Conservation (phyloP, 2,113 vertebrate species). For the Cyanoderma ruficeps region DNA sequence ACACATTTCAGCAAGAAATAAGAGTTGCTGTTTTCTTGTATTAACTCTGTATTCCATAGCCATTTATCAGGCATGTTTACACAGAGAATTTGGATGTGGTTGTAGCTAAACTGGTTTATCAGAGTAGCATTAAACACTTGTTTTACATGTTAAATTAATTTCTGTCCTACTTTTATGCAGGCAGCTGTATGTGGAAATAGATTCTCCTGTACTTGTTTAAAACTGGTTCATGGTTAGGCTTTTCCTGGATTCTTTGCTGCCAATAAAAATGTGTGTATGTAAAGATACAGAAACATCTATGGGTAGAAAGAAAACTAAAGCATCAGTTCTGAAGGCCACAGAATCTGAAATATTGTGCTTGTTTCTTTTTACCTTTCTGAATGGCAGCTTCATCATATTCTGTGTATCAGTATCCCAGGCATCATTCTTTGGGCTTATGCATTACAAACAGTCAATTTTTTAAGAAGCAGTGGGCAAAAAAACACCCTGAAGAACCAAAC, state of each 20-base stretch:
- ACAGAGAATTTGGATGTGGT: not conserved
- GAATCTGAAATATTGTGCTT: not conserved
- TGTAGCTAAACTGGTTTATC: slow-evolving; percentile 34
- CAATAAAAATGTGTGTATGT: not conserved
- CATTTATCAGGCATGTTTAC: not conserved
- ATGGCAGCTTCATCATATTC: not conserved
- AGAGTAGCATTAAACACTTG: not conserved
- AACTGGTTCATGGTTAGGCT: not conserved
- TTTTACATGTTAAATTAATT: not conserved
- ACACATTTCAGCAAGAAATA: not conserved
- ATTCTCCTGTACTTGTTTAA: not conserved
- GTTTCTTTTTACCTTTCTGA: not conserved
- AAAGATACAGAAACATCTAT: not conserved
- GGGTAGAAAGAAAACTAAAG: not conserved
- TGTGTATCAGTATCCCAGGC: not conserved
- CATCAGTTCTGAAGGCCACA: not conserved
- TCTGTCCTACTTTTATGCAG: not conserved
- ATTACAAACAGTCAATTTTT: not conserved
- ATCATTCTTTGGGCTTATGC: not conserved
- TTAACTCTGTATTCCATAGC: not conserved
- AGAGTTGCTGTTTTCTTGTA: not conserved
- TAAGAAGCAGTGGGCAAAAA: not conserved
- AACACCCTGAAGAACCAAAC: not conserved
- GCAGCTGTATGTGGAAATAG: not conserved
- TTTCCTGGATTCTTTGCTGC: not conserved